Evolutionary conservation across 2,797 vertebrate species (phyloP).

Genomic region (Sebastes alutus): DNA sequence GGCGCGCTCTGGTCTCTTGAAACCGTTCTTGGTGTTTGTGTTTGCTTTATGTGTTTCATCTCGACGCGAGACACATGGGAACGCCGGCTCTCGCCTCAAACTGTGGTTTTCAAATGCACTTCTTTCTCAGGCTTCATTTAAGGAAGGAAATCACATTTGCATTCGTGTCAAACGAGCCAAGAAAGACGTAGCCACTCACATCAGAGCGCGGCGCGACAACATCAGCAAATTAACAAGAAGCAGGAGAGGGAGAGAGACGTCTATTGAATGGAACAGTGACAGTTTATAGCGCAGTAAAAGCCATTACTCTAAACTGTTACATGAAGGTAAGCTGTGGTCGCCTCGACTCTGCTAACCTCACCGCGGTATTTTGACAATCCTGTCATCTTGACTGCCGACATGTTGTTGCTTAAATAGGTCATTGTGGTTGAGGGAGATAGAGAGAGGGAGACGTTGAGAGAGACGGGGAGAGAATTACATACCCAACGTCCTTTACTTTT

Average conservation of each 20-base stretch:
- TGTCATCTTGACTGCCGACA: slow-evolving; percentile 66
- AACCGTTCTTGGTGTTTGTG: slow-evolving; percentile 14
- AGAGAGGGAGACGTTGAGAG: slow-evolving; percentile 20
- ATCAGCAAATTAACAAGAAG: slow-evolving; percentile 51
- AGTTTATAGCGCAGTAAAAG: slow-evolving; percentile 63
- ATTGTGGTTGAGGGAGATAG: slow-evolving; percentile 64
- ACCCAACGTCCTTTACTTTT: slow-evolving; percentile 62
- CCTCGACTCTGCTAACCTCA: slow-evolving; percentile 59
- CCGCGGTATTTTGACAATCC: slow-evolving; percentile 72
- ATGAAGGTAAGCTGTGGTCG: slow-evolving; percentile 65
- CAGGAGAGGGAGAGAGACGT: slow-evolving; percentile 26
- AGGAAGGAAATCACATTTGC: slow-evolving; percentile 51
- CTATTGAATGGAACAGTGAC: slow-evolving; percentile 47
- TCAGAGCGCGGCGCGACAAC: slow-evolving; percentile 27
- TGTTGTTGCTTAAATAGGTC: slow-evolving; percentile 75
- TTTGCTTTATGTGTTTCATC: slow-evolving; percentile 62
- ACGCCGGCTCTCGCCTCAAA: slow-evolving; percentile 38
- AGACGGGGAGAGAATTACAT: slow-evolving; percentile 40
- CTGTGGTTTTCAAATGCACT: slow-evolving; percentile 16
- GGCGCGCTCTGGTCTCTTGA: slow-evolving; percentile 26
- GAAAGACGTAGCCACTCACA: slow-evolving; percentile 37
- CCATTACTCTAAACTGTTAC: slow-evolving; percentile 64
- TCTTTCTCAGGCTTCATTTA: slow-evolving; percentile 23
- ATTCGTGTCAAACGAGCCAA: slow-evolving; percentile 32
- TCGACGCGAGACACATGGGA: slow-evolving; percentile 38